Conservation (phyloP, 2,888 invertebrate species). For the Macaria notata region DNA sequence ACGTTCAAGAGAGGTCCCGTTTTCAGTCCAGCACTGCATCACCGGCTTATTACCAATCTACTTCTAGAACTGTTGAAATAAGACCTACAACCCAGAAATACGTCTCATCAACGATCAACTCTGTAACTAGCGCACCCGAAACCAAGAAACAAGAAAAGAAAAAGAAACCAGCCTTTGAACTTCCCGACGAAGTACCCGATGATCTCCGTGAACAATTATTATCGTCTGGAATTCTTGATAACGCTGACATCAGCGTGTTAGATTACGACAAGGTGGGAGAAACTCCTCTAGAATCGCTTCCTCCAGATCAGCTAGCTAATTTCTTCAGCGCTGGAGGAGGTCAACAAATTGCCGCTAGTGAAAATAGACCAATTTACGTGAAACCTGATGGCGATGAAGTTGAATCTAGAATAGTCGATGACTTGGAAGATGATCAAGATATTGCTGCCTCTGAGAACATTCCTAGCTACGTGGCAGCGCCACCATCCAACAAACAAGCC, state of each 20-base stretch:
- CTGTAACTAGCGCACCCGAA: constrained; percentile 68
- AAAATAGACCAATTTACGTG: constrained; percentile 85
- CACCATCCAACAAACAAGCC: constrained; percentile 70
- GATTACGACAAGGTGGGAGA: constrained; percentile 95
- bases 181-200: constrained; percentile 95
- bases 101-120: constrained; percentile 72
- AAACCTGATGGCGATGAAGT: constrained; percentile 84
- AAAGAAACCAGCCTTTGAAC: constrained; percentile 77
- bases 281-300: constrained; percentile 90
- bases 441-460: constrained; percentile 81
- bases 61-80: constrained; percentile 72
- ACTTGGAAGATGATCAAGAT: constrained; percentile 78
- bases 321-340: constrained; percentile 93
- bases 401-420: constrained; percentile 71
- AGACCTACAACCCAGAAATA: constrained; percentile 78
- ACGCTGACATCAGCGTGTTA: constrained; percentile 93
- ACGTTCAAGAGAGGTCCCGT: constrained; percentile 68
- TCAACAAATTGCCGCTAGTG: constrained; percentile 87
- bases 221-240: constrained; percentile 92
- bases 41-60: constrained; percentile 67
- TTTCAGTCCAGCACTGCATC: constrained; percentile 59
- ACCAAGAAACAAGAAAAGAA: constrained; percentile 80
- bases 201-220: constrained; percentile 91
- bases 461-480: constrained; percentile 61
- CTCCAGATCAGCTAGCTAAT: constrained; percentile 92